phyloP scores from a whole-genome alignment of 2,797 vertebrate genomes.

The Xerus rutilus region DNA sequence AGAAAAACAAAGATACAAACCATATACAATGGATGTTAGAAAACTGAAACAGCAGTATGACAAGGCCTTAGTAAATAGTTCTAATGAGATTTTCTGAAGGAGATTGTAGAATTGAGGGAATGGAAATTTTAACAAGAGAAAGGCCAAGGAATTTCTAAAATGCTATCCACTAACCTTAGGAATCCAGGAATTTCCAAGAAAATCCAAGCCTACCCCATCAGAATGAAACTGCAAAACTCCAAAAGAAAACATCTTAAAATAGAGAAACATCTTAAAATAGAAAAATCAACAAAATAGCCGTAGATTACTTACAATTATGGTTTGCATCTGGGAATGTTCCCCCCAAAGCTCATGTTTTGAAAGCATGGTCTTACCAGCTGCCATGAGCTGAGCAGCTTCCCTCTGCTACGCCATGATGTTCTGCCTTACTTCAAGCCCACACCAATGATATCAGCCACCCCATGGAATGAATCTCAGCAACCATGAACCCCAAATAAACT shows the following conservation, averaged over 20 bases:
- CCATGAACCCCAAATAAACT: no score
- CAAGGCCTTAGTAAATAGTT: neutral
- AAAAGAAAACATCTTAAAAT: neutral
- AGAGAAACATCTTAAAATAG: neutral
- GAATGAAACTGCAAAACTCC: neutral
- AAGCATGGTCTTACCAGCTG: no score
- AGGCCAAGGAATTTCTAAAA: neutral
- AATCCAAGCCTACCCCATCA: neutral
- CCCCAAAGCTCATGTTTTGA: no score
- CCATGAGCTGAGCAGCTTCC: no score
- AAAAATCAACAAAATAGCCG: neutral
- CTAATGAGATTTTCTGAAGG: neutral
- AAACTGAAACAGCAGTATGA: neutral
- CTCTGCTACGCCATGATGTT: no score
- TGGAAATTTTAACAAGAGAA: neutral
- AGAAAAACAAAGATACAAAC: neutral
- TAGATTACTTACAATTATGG: neutral
- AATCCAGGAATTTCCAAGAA: neutral
- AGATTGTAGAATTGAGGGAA: neutral
- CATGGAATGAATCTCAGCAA: no score
- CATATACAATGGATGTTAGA: neutral
- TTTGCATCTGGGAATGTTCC: no score
- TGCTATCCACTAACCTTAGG: neutral
- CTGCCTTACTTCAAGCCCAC: no score
- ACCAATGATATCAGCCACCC: no score